Conservation (phyloP, 2,888 invertebrate species). For the Perithous albicinctus region DNA sequence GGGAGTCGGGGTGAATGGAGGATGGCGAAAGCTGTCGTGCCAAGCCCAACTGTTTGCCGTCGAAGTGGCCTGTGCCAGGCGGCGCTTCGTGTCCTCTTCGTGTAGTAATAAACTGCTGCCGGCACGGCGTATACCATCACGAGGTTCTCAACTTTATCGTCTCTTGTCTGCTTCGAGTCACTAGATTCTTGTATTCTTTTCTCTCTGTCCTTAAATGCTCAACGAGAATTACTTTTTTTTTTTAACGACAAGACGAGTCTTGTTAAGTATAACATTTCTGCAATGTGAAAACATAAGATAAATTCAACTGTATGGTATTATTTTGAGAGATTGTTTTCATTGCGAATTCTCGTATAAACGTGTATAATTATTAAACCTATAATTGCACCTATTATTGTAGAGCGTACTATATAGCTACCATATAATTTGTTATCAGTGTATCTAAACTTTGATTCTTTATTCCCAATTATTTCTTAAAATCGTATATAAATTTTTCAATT, state of each 20-base stretch:
- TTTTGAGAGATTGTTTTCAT: background rate
- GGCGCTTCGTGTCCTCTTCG: constrained; percentile 75
- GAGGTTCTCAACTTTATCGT: constrained; percentile 76
- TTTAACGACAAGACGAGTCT: background rate
- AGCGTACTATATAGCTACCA: no score
- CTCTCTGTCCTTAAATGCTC: background rate
- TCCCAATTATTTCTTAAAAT: no score
- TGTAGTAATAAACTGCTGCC: constrained; percentile 78
- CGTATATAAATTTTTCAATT: no score
- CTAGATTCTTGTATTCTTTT: constrained; percentile 29
- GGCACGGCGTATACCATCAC: constrained; percentile 70
- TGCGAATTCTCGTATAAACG: no score
- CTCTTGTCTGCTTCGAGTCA: constrained; percentile 27
- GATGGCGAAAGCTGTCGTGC: constrained; percentile 76
- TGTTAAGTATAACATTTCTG: background rate
- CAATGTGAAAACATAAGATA: background rate
- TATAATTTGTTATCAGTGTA: background rate
- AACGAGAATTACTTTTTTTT: constrained; percentile 4
- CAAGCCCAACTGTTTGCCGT: constrained; percentile 80
- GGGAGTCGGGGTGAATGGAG: constrained; percentile 31
- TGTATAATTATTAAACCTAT: no score
- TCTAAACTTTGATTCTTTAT: background rate
- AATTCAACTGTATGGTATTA: background rate
- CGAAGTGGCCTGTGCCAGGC: constrained; percentile 81
- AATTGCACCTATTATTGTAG: no score